phyloP scores from a whole-genome alignment of 2,797 vertebrate species.

The Leuciscus waleckii region DNA sequence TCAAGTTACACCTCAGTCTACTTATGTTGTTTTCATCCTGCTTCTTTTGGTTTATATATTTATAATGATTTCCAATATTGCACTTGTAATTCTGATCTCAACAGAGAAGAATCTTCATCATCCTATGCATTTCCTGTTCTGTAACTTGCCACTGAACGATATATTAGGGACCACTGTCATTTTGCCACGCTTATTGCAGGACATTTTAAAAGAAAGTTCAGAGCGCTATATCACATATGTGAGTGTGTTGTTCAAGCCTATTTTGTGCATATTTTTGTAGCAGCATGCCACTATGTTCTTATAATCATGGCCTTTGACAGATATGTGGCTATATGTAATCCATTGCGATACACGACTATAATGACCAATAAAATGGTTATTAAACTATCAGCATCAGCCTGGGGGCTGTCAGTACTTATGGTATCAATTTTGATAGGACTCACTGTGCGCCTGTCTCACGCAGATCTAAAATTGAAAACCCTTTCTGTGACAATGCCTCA shows the following conservation, averaged over 20 bases:
- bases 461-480: constrained; percentile 68
- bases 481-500: constrained; percentile 84
- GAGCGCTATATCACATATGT: constrained; percentile 73
- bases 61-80: constrained; percentile 61
- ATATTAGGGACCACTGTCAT: constrained; percentile 72
- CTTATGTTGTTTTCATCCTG: constrained; percentile 51
- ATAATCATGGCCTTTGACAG: constrained; percentile 83
- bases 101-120: constrained; percentile 70
- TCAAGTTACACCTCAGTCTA: constrained; percentile 43
- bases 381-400: constrained; percentile 63
- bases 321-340: constrained; percentile 81
- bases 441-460: constrained; percentile 71
- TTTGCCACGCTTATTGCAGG: constrained; percentile 68
- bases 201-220: constrained; percentile 70
- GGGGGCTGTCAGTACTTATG: constrained; percentile 63
- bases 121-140: constrained; percentile 78
- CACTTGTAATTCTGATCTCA: constrained; percentile 60
- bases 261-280: constrained; percentile 74
- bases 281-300: constrained; percentile 73
- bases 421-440: constrained; percentile 71
- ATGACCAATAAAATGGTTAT: constrained; percentile 70
- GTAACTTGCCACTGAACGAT: constrained; percentile 75
- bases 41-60: constrained; percentile 62
- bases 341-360: constrained; percentile 71
- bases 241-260: constrained; percentile 77